Percentiles rank a stretch among this genome's conserved stretches.
These are phyloP conservation scores for Nomada lathburiana DNA, from an alignment of 2,888 invertebrate genomes.

Conservation along the genomic window DNA sequence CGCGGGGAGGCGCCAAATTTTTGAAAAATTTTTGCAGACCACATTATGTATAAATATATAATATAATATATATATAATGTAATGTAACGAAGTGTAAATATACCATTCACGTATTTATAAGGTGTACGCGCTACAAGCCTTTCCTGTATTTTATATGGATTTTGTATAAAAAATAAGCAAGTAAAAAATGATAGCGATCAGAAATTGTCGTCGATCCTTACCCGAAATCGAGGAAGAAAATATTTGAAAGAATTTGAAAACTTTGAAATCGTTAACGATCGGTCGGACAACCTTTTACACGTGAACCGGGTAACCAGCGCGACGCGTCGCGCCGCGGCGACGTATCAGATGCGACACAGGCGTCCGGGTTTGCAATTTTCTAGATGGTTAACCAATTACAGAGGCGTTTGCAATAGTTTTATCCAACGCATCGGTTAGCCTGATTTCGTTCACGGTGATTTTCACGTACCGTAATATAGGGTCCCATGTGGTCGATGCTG, in stretches of 20 bases:
- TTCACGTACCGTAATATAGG: conserved; percentile 70
- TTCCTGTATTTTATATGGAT: conserved; percentile 67
- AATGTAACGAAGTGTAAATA: conserved; percentile 72
- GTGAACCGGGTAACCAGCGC: conserved; percentile 35
- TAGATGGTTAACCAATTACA: conserved; percentile 71
- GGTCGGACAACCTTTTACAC: conserved; percentile 17
- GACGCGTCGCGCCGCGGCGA: conserved; percentile 1
- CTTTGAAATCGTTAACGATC: conserved; percentile 19
- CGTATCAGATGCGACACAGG: conserved; percentile 41
- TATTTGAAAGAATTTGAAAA: not conserved
- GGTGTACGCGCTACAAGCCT: conserved; percentile 50
- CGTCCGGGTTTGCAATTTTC: conserved; percentile 74
- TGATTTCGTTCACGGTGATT: conserved; percentile 65
- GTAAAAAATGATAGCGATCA: conserved; percentile 29
- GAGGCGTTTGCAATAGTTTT: conserved; percentile 73
- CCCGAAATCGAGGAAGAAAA: too few species aligned
- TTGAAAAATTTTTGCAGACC: conserved; percentile 66
- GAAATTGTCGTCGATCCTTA: not conserved
- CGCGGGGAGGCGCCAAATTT: conserved; percentile 60
- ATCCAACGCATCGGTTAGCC: conserved; percentile 49
- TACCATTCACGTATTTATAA: conserved; percentile 68
- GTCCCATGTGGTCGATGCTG: conserved; percentile 82
- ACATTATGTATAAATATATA: conserved; percentile 55
- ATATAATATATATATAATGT: conserved; percentile 62
- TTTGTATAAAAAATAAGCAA: conserved; percentile 73